Conservation (phyloP, 2,113 vertebrate species). For the Pelodiscus sinensis region DNA sequence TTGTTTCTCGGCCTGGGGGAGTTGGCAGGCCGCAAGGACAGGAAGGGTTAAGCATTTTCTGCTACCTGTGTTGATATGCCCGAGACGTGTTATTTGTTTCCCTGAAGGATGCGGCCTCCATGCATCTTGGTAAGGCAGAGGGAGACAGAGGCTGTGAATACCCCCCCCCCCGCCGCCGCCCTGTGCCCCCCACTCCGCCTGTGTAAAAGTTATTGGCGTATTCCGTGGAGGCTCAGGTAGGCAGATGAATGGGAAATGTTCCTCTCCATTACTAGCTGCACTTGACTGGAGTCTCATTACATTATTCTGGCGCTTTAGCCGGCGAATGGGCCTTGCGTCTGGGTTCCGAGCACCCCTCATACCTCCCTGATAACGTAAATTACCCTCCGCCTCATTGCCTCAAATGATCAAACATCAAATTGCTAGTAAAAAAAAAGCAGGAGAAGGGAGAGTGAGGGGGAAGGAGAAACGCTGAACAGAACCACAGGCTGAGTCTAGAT, state of each 20-base stretch:
- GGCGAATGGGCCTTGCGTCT: slow-evolving; percentile 93
- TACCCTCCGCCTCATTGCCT: slow-evolving; percentile 96
- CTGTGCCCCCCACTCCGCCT: slow-evolving; percentile 48
- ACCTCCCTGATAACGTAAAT: slow-evolving; percentile 92
- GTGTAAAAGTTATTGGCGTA: slow-evolving; percentile 86
- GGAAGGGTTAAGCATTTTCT: slow-evolving; percentile 13
- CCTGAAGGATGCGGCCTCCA: slow-evolving; percentile 34
- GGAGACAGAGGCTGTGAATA: slow-evolving; percentile 37
- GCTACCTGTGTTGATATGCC: not conserved
- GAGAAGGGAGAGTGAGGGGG: slow-evolving; percentile 47
- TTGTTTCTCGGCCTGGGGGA: not conserved
- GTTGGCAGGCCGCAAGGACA: accelerated
- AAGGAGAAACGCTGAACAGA: slow-evolving; percentile 79
- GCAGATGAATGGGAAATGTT: slow-evolving; percentile 95
- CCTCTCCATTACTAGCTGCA: slow-evolving; percentile 93
- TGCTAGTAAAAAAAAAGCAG: slow-evolving; percentile 84
- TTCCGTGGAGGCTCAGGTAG: slow-evolving; percentile 93
- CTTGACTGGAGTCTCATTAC: slow-evolving; percentile 95
- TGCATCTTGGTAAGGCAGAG: slow-evolving; percentile 26
- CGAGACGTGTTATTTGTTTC: slow-evolving; percentile 23
- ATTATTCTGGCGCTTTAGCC: slow-evolving; percentile 95
- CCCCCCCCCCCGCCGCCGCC: not conserved
- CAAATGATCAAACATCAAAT: slow-evolving; percentile 97
- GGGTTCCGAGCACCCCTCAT: slow-evolving; percentile 94
- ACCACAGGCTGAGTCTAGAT: slow-evolving; percentile 86